Evolutionary conservation across 2,113 vertebrate genomes (phyloP), one percentile per base, ranked within the genome.

Genomic region (Morone chrysops): DNA sequence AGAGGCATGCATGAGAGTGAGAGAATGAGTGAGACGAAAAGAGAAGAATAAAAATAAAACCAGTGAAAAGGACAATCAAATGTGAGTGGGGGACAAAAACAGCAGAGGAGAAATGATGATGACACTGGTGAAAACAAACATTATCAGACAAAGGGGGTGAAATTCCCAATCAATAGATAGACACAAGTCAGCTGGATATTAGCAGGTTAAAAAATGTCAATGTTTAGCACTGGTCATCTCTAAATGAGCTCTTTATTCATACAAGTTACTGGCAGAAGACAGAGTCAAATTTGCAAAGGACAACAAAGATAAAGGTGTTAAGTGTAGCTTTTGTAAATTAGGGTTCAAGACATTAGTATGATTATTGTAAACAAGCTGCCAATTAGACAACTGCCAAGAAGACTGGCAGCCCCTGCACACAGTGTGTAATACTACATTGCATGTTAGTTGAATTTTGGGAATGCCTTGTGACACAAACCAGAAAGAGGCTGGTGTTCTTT

Each of bases 1-100:
- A 97, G 95, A 97, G 92, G 97, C 97, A 97, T 97, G 97, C 96
- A 97, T 94, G 96, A 96, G 96, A 97, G 96, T 96, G 96, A 96
- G 96, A 97, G 96, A 93, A 96, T 96, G 95, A 95, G 96, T 96
- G 96, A 96, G 96, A 96, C 94, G 95, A 96, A 95, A 76, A 95
- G 63, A 95, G 87, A 95, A 95, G 61, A 70, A 93, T 69, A 89
- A 89, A 75, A 89, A 78, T 40, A 87, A 91, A 90, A 95, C 94
- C 94, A 95, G 94, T 95, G 94, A 95, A 95, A 96, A 84, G 91
- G 84, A 95, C 94, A 95, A 95, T n/a, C 65, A 96, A 89, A 96
- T 78, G 92, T 94, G 93, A 90, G 92, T 81, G 60, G 91, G 93
- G 62, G 91, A 62, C 69, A 84, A 80, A 90, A 80, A 85, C 45